Evolutionary conservation across 2,888 invertebrate genomes (phyloP).

Genomic region (Ctena decussata): DNA sequence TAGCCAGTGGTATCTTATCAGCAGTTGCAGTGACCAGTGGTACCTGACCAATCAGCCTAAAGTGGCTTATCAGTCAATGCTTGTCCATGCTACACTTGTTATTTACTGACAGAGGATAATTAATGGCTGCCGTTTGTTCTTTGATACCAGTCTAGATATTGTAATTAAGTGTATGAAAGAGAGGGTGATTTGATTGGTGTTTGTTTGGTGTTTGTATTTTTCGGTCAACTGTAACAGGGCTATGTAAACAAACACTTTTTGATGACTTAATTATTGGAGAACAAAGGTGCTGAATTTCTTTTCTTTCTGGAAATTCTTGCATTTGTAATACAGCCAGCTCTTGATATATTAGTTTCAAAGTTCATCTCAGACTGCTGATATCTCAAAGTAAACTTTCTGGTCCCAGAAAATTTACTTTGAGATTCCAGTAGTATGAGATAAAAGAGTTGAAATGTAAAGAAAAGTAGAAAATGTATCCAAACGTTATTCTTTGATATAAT

Average conservation of each 20-base stretch:
- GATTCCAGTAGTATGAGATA: no score
- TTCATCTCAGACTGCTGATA: no score
- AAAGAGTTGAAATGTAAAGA: no score
- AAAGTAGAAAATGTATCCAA: no score
- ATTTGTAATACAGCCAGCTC: no score
- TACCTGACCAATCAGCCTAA: slow-evolving; percentile 12
- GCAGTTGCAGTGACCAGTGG: background rate
- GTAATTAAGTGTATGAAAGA: background rate
- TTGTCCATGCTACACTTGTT: background rate
- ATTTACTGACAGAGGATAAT: background rate
- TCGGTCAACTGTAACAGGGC: background rate
- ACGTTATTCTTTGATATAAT: no score
- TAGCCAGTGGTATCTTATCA: slow-evolving; percentile 2
- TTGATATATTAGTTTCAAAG: no score
- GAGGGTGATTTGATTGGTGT: background rate
- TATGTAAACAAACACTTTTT: background rate
- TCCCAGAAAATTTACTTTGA: no score
- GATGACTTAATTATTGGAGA: background rate
- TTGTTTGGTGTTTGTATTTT: slow-evolving; percentile 7
- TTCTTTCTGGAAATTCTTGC: no score
- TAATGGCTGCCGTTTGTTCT: background rate
- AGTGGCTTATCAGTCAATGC: background rate
- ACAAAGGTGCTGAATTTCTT: no score
- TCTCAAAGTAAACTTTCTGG: no score
- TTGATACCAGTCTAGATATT: background rate